Base-by-base conservation (phyloP, 2,888 invertebrate genomes). In the Peribatodes rhomboidaria region DNA sequence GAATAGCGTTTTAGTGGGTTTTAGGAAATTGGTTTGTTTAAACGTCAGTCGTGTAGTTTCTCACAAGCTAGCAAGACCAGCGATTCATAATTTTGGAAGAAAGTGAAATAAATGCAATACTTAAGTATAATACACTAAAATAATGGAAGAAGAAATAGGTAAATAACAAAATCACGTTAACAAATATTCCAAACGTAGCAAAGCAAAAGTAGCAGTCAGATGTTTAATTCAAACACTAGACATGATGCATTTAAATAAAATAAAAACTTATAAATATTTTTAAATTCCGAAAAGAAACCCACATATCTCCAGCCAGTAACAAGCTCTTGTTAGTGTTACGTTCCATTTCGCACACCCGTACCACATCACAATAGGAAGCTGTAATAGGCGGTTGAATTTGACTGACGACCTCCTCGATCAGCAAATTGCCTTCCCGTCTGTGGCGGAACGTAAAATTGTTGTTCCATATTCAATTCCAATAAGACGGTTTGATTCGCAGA, bases 361-460 rank as follows among this genome's bases (percentile, higher is more conserved):
- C 77, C 79, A 75, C 62, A 18, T 16, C 49, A 72, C 76, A 68
- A 73, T 80, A 80, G 88, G 87, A 89, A 86, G 81, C 78, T 63
- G 80, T 72, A 61, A 85, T 88, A 72, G 79, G 75, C 79, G 76
- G 78, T 84, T 82, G 81, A 78, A 76, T 85, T 83, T 81, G 82
- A 83, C 74, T 80, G 81, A 83, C 79, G 77, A 73, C 75, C 74
- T 75, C 72, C 72, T 73, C 79, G 76, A 73, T 71, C 74, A 70
- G 78, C 78, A 85, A 88, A 89, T 89, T 88, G 84, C 75, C 80
- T 86, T 85, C 85, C n/a, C 86, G 78, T 75, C 78, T 74, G 73
- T 77, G 70, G 70, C 73, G 83, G 82, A 84, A 85, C 81, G 83
- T 84, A 75, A 82, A 87, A 84, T 82, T 82, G 80, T 80, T 77